Base-by-base conservation (phyloP, 2,888 invertebrate genomes). In the Apamea anceps region DNA sequence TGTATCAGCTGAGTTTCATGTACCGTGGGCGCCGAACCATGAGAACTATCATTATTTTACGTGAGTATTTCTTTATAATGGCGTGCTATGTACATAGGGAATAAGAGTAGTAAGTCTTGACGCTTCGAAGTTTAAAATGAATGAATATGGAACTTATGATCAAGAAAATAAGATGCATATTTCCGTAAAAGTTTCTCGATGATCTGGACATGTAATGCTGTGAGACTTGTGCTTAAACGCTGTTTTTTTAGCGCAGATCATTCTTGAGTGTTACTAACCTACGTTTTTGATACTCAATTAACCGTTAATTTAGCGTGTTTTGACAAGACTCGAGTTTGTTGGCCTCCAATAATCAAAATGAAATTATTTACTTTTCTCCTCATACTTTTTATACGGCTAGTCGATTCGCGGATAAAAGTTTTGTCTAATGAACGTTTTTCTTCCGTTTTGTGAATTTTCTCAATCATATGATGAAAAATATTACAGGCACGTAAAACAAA, bases 21-120 rank as follows among this genome's bases (percentile, higher is more conserved):
- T 98, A 1, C 98, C 98, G 0, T 98, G 98, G 98, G 97, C 97
- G 0, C 93, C 97, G 72, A 97, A 97, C 80, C 97, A 98, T 84
- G 97, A 97, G 81, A 95, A 97, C 68, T 97, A 97, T 90, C 97
- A 97, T 91, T 97, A 97, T 93, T 97, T 97, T 86, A 97, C 97
- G 98, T 98, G 94, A 97, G 97, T 95, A 87, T 65, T 42, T 57
- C 32, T 54, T 37, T 18, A 2, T 71, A 84, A 77, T 62, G 15
- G 32, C 32, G 5, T 32, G 2, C 32, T 32, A 32, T 32, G 32
- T 32, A 32, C 32, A 32, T 32, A 32, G 32, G 32, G 0, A 71
- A 51, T 51, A 51, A 32, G 32, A 32, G 2, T 32, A 32, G 32
- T 37, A 37, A 7, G 25, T 71, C n/a, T 37, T 71, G 32, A 51